Conservation (phyloP, 2,113 vertebrate genomes). For the Astatoreochromis straeleni region DNA sequence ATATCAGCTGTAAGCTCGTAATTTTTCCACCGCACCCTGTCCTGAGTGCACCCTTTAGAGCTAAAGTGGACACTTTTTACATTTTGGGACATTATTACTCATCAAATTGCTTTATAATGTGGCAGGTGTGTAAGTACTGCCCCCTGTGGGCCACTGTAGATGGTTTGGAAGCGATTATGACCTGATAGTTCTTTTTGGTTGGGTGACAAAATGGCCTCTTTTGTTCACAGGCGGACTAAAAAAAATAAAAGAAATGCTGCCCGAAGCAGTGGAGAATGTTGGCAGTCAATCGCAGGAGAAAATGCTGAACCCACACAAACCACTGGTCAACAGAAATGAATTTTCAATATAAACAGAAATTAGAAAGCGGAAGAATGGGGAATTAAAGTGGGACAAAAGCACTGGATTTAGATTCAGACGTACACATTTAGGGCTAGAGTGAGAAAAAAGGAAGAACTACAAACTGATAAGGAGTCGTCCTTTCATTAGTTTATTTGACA, state of each 20-base stretch:
- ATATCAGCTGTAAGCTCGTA: neutral
- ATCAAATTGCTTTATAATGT: neutral
- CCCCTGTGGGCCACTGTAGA: neutral
- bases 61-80: neutral
- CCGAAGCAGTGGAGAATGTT: neutral
- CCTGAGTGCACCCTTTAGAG: neutral
- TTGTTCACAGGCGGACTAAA: neutral
- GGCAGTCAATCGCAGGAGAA: neutral
- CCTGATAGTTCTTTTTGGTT: neutral
- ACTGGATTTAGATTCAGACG: neutral
- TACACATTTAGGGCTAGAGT: neutral
- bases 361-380: neutral
- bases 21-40: neutral
- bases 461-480: neutral
- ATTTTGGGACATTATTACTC: neutral
- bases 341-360: neutral
- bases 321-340: neutral
- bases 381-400: neutral
- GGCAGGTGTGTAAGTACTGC: neutral
- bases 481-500: neutral
- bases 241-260: neutral
- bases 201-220: neutral
- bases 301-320: slow-evolving; percentile 11
- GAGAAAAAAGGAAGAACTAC: neutral
- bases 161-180: neutral